Evolutionary conservation across 2,113 vertebrate genomes (phyloP).

Genomic region (Anseranas semipalmata): DNA sequence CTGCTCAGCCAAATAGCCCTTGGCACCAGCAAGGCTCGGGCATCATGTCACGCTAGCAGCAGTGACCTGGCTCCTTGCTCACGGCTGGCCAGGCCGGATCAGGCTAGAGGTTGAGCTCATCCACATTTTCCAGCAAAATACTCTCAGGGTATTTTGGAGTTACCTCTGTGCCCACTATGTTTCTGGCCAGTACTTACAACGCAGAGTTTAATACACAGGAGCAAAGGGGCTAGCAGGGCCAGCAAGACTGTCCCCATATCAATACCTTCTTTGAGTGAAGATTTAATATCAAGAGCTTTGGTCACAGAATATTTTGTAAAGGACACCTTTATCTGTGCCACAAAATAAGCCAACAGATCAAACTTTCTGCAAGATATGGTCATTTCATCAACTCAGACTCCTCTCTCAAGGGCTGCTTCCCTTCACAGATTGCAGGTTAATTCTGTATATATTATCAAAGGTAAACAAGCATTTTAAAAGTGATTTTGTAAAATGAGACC

Average conservation of each 20-base stretch:
- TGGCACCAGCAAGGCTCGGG: rapidly evolving
- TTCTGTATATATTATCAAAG: background rate
- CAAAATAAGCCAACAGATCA: background rate
- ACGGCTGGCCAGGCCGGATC: background rate
- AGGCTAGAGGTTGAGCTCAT: background rate
- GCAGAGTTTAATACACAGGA: background rate
- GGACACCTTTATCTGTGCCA: background rate
- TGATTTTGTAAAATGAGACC: background rate
- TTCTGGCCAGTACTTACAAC: background rate
- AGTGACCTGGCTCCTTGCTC: background rate
- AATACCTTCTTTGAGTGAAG: background rate
- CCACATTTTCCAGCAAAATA: background rate
- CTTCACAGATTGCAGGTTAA: background rate
- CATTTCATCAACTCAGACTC: background rate
- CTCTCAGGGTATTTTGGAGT: background rate
- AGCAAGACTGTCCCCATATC: background rate
- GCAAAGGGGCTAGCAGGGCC: no score
- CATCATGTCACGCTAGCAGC: background rate
- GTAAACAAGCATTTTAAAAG: background rate
- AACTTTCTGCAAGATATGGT: background rate
- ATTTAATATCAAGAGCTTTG: background rate
- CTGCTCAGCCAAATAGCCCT: rapidly evolving
- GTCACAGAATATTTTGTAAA: background rate
- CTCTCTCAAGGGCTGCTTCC: background rate
- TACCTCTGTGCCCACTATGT: rapidly evolving